A percentile compares a stretch with the other conserved stretches of the same genome.
These are phyloP conservation scores for Akabosia matsudoensis DNA, from an alignment of 1,140 invertebrate genomes.

Conservation along the genomic window DNA sequence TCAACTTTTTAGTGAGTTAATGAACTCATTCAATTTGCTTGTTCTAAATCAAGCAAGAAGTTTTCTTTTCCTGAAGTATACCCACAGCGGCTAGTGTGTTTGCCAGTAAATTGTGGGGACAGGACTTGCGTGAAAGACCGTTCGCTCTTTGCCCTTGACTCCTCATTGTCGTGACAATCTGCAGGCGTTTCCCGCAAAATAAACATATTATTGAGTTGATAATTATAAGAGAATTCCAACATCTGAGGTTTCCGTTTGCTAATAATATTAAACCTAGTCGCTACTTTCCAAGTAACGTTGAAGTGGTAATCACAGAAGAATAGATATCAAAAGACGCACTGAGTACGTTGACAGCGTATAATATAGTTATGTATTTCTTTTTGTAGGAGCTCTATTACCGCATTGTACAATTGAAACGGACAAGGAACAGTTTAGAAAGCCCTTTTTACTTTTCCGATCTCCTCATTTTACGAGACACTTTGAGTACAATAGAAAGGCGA, in stretches of 20 bases:
- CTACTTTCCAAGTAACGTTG: background rate
- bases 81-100: background rate
- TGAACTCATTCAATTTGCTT: conserved; percentile 19
- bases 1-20: conserved; percentile 11
- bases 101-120: background rate
- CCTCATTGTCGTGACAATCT: background rate
- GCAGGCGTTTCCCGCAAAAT: background rate
- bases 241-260: background rate
- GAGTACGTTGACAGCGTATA: too few species aligned
- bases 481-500: background rate
- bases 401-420: too few species aligned
- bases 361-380: too few species aligned
- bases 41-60: conserved; percentile 10
- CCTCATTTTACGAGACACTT: background rate
- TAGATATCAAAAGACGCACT: too few species aligned
- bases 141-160: background rate
- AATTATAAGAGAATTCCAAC: background rate
- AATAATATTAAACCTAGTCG: background rate
- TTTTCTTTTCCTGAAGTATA: background rate
- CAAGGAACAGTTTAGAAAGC: too few species aligned
- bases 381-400: too few species aligned
- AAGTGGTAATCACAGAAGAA: background rate
- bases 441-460: background rate
- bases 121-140: background rate
- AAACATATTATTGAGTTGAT: background rate